Base-by-base conservation (phyloP, 53 echinoderm and acorn worm genomes). In the Apostichopus leukothele region DNA sequence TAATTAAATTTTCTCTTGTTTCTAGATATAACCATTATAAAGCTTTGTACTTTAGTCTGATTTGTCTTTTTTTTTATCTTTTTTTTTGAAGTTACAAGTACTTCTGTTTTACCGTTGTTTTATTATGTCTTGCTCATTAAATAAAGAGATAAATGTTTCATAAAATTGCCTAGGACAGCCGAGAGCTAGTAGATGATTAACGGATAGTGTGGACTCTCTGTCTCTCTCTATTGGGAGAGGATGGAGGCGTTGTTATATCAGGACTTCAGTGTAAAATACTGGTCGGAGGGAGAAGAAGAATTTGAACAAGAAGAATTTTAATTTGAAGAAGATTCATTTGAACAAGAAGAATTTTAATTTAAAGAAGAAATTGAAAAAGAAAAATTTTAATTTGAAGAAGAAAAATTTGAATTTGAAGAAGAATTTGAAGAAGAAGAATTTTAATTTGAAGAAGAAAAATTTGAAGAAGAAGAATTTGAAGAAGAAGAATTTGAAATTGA, bases 1-100 rank as follows among this genome's bases (percentile, higher is more conserved):
- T 55, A 81, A 81, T 81, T 81, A 81, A 81, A 81, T 81, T 59
- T 81, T 71, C n/a, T 71, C 71, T 71, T 71, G 71, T 71, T 71
- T 18, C 71, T 18, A 6, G 71, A 71, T 3, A 39, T 39, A 21
- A 71, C 71, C 6, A 71, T n/a, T 19, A 71, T 71, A 19, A 16
- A 21, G 22, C 81, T 81, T 81, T 81, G 81, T 10, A 54, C 20
- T 20, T 81, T 81, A 81, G 55, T 53, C 81, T 54, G 14, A 14
- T 71, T 71, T 71, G 6, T 71, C 18, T 6, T 71, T 57, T 57
- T 9, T 25, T 25, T 25, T 1, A 23, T 60, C 60, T 60, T 60
- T 60, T 67, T 16, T 59, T 81, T 59, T 81, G 53, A 19, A 51
- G 81, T 81, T 81, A 59, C 81, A 54, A 18, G 53, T 9, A 54